A percentile compares a stretch with the other conserved stretches of the same genome.
Conservation (phyloP, 2,888 invertebrate species). For the Geotrupes spiniger region DNA sequence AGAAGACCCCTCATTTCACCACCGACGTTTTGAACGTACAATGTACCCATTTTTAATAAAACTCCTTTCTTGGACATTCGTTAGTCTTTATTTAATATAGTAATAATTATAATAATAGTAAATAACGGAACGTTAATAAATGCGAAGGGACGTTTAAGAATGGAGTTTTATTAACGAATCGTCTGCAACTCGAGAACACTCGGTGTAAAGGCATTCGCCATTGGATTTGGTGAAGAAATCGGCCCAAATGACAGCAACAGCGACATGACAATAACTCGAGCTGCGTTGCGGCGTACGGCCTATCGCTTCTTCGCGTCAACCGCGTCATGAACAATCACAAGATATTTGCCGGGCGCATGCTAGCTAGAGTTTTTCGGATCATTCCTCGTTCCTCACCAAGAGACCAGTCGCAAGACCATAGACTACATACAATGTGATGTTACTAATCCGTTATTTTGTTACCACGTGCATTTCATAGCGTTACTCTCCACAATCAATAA, state of each 20-base stretch:
- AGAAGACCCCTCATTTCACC: conserved; percentile 21
- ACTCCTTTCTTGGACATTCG: no score
- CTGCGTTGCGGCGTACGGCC: conserved; percentile 28
- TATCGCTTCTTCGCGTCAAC: conserved; percentile 20
- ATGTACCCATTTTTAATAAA: conserved; percentile 12
- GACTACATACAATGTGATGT: conserved; percentile 34
- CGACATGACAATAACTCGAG: conserved; percentile 33
- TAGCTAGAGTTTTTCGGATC: conserved; percentile 37
- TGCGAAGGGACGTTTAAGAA: no score
- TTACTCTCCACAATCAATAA: conserved; percentile 38
- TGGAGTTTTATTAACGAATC: no score
- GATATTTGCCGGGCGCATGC: conserved; percentile 20
- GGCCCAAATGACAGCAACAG: conserved; percentile 19
- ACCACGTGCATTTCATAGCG: conserved; percentile 39
- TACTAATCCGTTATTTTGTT: conserved; percentile 38
- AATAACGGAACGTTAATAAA: no score
- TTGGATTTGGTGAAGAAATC: neutral
- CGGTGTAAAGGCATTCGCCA: neutral
- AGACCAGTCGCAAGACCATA: conserved; percentile 33
- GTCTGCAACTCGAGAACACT: neutral
- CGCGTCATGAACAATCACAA: conserved; percentile 15
- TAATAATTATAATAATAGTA: no score
- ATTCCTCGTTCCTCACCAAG: conserved; percentile 41
- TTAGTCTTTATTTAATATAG: no score
- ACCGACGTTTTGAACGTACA: conserved; percentile 28